Percentiles rank a stretch among this genome's conserved stretches.
Conservation (phyloP, 2,888 invertebrate species). For the Embidobia sp. region DNA sequence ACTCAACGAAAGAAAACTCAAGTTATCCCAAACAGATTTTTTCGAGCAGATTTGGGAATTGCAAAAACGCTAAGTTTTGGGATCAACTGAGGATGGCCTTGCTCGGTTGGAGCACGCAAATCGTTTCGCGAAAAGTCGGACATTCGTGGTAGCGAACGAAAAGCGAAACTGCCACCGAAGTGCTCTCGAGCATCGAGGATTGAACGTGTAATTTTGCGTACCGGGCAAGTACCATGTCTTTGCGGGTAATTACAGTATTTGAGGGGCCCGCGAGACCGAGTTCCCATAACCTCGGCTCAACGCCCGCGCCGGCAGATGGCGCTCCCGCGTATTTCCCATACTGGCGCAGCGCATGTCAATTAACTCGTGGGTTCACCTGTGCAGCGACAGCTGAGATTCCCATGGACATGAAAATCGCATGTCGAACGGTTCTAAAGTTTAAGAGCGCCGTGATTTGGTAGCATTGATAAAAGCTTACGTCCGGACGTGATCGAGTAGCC, state of each 20-base stretch:
- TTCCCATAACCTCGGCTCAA: slow-evolving; percentile 78
- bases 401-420: slow-evolving; percentile 69
- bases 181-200: slow-evolving; percentile 63
- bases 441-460: not conserved
- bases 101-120: not conserved
- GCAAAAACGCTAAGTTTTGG: too few species aligned
- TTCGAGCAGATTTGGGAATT: too few species aligned
- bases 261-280: slow-evolving; percentile 75
- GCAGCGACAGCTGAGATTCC: slow-evolving; percentile 73
- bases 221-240: slow-evolving; percentile 77
- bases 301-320: slow-evolving; percentile 66
- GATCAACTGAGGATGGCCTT: too few species aligned
- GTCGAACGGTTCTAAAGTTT: slow-evolving; percentile 24
- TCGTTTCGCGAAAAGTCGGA: slow-evolving; percentile 35
- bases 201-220: slow-evolving; percentile 73
- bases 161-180: slow-evolving; percentile 63
- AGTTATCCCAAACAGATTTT: too few species aligned
- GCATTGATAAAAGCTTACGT: slow-evolving; percentile 7
- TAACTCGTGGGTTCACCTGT: slow-evolving; percentile 67
- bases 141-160: slow-evolving; percentile 41
- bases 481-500: too few species aligned
- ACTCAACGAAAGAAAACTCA: too few species aligned
- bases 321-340: slow-evolving; percentile 68
- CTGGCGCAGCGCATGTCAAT: slow-evolving; percentile 56
- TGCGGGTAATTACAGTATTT: slow-evolving; percentile 79